Evolutionary conservation across 2,113 vertebrate genomes (phyloP).

Genomic region (Leucoraja erinaceus): DNA sequence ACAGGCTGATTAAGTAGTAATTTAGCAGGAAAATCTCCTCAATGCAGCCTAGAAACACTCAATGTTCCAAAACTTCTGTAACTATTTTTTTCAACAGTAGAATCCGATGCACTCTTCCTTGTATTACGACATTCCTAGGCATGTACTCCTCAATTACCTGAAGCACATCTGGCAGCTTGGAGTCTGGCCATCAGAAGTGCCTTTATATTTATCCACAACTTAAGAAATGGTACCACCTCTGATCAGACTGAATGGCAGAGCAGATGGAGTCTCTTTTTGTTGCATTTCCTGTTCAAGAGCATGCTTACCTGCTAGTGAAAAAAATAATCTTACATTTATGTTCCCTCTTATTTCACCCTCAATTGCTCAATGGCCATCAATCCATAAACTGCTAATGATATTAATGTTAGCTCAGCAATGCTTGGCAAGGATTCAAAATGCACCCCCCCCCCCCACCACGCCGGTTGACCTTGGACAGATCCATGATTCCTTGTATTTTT

Average conservation of each 20-base stretch:
- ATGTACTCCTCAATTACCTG: too few relatives aligned
- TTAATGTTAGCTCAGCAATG: neutral
- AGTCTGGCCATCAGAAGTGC: neutral
- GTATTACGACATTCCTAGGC: neutral
- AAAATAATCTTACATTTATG: neutral
- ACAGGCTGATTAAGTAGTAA: neutral
- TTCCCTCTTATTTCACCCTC: neutral
- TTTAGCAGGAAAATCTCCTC: neutral
- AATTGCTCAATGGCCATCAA: neutral
- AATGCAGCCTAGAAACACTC: neutral
- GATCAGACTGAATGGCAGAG: too few relatives aligned
- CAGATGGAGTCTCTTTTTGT: too few relatives aligned
- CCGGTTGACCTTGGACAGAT: too few relatives aligned
- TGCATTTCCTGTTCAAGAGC: neutral
- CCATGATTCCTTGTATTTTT: too few relatives aligned
- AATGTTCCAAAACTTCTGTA: too few relatives aligned
- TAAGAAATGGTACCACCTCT: too few relatives aligned
- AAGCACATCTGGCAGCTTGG: too few relatives aligned
- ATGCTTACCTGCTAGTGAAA: neutral
- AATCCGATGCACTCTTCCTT: neutral
- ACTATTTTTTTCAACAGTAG: neutral
- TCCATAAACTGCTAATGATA: neutral
- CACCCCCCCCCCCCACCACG: too few relatives aligned
- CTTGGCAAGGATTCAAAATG: neutral
- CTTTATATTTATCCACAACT: neutral